A percentile compares a stretch with the other conserved stretches of the same genome.
Conservation (phyloP, 2,888 invertebrate genomes). For the Parochlus steinenii region DNA sequence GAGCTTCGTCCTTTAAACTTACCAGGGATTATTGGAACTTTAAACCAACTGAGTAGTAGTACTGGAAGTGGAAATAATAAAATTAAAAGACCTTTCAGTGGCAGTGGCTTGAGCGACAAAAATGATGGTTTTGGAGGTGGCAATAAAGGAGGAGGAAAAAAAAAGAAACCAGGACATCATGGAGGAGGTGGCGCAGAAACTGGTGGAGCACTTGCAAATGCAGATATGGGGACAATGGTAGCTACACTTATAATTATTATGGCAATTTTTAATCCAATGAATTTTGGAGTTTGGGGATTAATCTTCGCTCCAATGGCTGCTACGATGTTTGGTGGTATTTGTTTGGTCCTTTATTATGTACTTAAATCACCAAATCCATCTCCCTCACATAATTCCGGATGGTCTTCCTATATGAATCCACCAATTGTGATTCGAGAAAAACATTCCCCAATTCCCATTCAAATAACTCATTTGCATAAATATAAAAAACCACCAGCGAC, state of each 20-base stretch:
- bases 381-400: not conserved
- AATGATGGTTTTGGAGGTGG: not conserved
- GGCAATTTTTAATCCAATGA: conserved; percentile 11
- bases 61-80: too few relatives aligned
- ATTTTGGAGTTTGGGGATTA: conserved; percentile 12
- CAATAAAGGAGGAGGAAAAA: not conserved
- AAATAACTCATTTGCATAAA: conserved; percentile 9
- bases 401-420: too few relatives aligned
- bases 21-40: too few relatives aligned
- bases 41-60: too few relatives aligned
- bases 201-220: not conserved
- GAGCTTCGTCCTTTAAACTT: too few relatives aligned
- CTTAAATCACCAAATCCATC: conserved; percentile 2
- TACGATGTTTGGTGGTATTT: conserved; percentile 7
- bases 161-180: conserved; percentile 7
- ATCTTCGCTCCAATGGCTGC: conserved; percentile 8
- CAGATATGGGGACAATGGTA: conserved; percentile 2
- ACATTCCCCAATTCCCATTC: conserved; percentile 8
- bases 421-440: conserved; percentile 6
- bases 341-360: conserved; percentile 2
- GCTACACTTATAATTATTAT: conserved; percentile 8
- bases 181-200: not conserved
- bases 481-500: not conserved
- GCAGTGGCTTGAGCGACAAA: not conserved
- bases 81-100: not conserved